These are phyloP conservation scores for Ifrita kowaldi DNA, from an alignment of 2,113 vertebrate genomes.

Conservation along the genomic window DNA sequence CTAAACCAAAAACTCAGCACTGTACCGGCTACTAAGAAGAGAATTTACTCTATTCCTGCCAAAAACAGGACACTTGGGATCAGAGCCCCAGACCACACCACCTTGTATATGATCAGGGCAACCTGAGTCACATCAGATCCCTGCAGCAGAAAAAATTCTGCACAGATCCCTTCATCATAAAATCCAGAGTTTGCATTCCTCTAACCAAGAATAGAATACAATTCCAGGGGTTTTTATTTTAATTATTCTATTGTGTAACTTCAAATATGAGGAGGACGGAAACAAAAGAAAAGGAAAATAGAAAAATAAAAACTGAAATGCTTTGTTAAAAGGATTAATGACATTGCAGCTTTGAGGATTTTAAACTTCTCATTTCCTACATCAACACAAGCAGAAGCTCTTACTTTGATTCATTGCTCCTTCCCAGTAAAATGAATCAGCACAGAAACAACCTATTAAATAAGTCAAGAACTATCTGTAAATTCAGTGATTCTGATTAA, in stretches of 20 bases:
- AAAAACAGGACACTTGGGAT: not conserved
- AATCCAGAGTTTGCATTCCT: not conserved
- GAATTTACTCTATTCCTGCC: not conserved
- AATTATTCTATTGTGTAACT: not conserved
- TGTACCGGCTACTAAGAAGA: not conserved
- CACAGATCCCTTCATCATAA: not conserved
- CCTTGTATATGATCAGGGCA: not conserved
- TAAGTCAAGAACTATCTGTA: not conserved
- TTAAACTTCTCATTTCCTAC: not conserved
- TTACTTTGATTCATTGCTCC: not conserved
- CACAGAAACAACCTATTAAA: not conserved
- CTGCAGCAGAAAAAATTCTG: not conserved
- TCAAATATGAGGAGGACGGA: not conserved
- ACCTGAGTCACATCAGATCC: not conserved
- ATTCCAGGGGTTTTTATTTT: accelerated
- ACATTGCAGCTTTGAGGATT: not conserved
- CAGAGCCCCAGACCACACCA: not conserved
- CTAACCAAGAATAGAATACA: not conserved
- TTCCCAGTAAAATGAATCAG: not conserved
- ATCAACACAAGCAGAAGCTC: not conserved
- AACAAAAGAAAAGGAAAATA: not conserved
- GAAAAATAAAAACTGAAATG: not conserved
- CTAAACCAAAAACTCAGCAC: not conserved
- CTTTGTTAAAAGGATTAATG: not conserved
- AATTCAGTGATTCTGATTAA: not conserved